These are phyloP conservation scores for Tangara arthus DNA, from an alignment of 2,797 vertebrate species.

Conservation along the genomic window DNA sequence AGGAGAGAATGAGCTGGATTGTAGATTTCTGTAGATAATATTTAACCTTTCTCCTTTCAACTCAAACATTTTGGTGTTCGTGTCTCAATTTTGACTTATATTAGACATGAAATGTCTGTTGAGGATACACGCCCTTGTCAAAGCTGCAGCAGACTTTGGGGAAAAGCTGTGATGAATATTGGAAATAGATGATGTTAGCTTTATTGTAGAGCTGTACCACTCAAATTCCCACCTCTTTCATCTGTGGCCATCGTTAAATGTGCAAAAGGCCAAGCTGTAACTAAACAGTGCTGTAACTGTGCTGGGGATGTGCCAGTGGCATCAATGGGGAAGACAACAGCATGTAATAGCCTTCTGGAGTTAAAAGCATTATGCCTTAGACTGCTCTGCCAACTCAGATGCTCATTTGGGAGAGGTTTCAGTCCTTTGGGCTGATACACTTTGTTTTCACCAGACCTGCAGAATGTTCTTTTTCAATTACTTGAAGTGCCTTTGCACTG, in stretches of 20 bases:
- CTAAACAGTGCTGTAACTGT: background rate
- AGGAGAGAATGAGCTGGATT: background rate
- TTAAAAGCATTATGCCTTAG: background rate
- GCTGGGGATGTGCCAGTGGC: conserved; percentile 10
- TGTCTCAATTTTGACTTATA: background rate
- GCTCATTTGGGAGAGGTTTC: background rate
- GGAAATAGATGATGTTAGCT: background rate
- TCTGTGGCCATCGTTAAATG: conserved; percentile 33
- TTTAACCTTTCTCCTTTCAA: background rate
- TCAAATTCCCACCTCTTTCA: background rate
- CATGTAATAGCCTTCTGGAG: conserved; percentile 7
- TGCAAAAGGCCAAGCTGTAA: conserved; percentile 38
- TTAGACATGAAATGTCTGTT: background rate
- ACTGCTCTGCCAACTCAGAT: background rate
- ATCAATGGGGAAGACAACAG: background rate
- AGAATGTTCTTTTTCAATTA: background rate
- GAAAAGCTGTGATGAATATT: background rate
- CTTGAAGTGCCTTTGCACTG: background rate
- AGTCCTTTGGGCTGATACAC: background rate
- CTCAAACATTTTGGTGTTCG: background rate
- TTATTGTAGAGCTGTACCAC: background rate
- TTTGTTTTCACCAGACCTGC: background rate
- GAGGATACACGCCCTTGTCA: background rate
- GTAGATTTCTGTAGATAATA: background rate
- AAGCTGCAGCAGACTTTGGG: background rate